These are phyloP conservation scores for Acrobasis consociella DNA, from an alignment of 2,888 invertebrate species.

Conservation along the genomic window DNA sequence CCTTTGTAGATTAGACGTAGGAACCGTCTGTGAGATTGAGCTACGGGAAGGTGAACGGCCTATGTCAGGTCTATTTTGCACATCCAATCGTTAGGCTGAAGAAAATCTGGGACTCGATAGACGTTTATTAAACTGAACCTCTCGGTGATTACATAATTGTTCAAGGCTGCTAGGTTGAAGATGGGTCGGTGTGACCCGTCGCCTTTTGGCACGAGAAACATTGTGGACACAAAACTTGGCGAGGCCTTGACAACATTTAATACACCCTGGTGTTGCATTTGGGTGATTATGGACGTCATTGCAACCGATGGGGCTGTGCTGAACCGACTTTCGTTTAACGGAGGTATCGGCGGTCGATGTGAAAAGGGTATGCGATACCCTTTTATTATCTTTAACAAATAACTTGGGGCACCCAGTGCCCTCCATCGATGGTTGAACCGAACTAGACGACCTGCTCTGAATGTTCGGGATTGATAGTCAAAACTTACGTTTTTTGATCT, in stretches of 20 bases:
- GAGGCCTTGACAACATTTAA: not conserved
- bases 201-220: not conserved
- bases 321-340: conserved; percentile 5
- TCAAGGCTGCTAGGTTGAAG: conserved; percentile 9
- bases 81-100: conserved; percentile 12
- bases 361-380: not conserved
- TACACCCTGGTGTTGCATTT: too few relatives aligned
- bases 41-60: conserved; percentile 3
- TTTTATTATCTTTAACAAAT: not conserved
- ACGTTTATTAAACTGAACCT: conserved; percentile 1
- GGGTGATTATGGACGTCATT: too few relatives aligned
- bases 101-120: not conserved
- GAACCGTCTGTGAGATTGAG: conserved; percentile 3
- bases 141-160: conserved; percentile 1
- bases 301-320: not conserved
- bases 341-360: not conserved
- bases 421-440: not conserved
- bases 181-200: not conserved
- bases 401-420: not conserved
- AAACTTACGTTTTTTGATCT: conserved; percentile 9
- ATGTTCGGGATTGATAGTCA: conserved; percentile 16
- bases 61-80: conserved; percentile 15
- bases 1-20: conserved; percentile 11
- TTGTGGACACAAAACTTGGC: not conserved
- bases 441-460: conserved; percentile 10